Conservation (phyloP, 2,888 invertebrate species). For the Pachycephus smyrnensis region DNA sequence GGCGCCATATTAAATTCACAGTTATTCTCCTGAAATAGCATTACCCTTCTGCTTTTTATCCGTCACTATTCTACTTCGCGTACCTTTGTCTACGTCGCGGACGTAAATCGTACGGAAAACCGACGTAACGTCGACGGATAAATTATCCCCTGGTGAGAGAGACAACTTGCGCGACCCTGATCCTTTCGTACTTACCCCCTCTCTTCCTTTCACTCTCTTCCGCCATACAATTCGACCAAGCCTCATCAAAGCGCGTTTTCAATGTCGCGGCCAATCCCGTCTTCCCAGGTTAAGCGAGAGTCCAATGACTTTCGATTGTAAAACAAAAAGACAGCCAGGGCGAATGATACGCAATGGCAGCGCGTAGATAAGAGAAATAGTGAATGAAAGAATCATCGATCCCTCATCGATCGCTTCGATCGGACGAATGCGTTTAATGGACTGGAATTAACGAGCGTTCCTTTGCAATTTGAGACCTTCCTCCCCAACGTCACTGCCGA, state of each 20-base stretch:
- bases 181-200: background rate
- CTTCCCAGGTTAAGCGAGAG: background rate
- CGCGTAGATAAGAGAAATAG: background rate
- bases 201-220: background rate
- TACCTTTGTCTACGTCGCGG: background rate
- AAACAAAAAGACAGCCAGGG: too few species aligned
- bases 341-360: too few species aligned
- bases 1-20: conserved; percentile 48
- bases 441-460: background rate
- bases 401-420: background rate
- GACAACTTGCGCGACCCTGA: background rate
- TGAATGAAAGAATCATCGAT: background rate
- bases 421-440: background rate
- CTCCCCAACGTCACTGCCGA: background rate
- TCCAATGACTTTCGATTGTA: background rate
- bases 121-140: background rate
- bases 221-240: background rate
- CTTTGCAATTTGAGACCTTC: background rate
- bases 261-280: background rate
- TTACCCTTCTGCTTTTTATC: conserved; percentile 29
- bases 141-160: background rate
- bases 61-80: background rate
- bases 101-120: background rate
- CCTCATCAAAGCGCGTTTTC: background rate
- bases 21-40: conserved; percentile 41